Conservation (phyloP, 2,888 invertebrate genomes). For the Thymelicus lineola region DNA sequence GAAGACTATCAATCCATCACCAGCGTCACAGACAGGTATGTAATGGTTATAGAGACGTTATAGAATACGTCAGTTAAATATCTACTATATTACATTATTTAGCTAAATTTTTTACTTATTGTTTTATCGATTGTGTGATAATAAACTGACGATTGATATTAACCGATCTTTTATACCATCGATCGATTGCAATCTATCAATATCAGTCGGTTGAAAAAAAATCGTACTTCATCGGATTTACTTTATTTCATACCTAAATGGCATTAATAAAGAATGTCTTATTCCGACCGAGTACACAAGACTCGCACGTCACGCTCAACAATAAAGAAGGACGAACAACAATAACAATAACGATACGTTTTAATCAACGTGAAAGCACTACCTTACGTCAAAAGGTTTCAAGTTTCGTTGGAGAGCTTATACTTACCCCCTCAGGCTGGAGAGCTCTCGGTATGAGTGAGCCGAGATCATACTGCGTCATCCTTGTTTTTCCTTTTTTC, state of each 20-base stretch:
- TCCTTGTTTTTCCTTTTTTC: conserved; percentile 73
- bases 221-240: background rate
- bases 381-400: conserved; percentile 41
- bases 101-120: too few relatives aligned
- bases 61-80: too few relatives aligned
- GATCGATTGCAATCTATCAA: too few relatives aligned
- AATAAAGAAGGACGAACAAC: conserved; percentile 27
- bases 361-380: conserved; percentile 65
- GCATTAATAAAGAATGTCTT: conserved; percentile 20
- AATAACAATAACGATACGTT: conserved; percentile 40
- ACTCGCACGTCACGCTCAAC: conserved; percentile 6
- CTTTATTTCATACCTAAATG: background rate
- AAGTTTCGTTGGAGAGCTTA: conserved; percentile 42
- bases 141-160: too few relatives aligned
- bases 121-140: too few relatives aligned
- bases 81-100: too few relatives aligned
- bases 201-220: background rate
- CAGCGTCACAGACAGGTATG: conserved; percentile 75
- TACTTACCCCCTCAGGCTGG: conserved; percentile 30
- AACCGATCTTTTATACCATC: too few relatives aligned
- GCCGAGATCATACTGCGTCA: conserved; percentile 55
- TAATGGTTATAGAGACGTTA: conserved; percentile 3
- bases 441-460: conserved; percentile 36
- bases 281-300: conserved; percentile 9
- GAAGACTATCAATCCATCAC: conserved; percentile 72